Conservation (phyloP, 2,888 invertebrate species). For the Cinara cedri region DNA sequence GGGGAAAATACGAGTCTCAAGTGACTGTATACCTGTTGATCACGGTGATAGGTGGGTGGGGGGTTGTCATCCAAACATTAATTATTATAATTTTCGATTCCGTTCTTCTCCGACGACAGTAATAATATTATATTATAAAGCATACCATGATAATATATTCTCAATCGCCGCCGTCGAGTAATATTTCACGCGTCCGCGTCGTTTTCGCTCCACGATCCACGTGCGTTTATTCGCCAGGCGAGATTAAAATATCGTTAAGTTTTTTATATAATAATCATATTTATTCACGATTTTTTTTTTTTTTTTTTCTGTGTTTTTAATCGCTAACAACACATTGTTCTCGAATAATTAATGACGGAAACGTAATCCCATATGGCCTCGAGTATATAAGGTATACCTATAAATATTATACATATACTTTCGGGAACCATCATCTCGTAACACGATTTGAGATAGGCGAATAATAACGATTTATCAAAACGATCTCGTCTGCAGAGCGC, state of each 20-base stretch:
- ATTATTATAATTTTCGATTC: no score
- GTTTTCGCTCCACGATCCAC: slow-evolving; percentile 3
- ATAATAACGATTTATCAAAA: background rate
- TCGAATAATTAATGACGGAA: background rate
- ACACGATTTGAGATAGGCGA: background rate
- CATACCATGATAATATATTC: no score
- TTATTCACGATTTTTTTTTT: background rate
- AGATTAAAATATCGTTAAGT: background rate
- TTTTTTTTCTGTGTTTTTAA: background rate
- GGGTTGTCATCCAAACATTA: no score
- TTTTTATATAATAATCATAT: background rate
- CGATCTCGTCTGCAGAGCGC: no score
- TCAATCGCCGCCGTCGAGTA: no score
- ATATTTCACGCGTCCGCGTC: slow-evolving; percentile 28
- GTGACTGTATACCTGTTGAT: no score
- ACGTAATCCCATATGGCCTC: background rate
- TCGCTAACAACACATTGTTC: background rate
- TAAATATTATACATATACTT: no score
- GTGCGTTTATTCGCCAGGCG: background rate
- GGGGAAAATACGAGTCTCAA: no score
- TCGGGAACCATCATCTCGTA: background rate
- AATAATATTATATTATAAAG: no score
- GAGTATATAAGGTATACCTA: background rate
- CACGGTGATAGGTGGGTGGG: no score
- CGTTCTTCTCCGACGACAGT: no score